phyloP scores from a whole-genome alignment of 2,888 invertebrate species.

The Lysandra coridon region DNA sequence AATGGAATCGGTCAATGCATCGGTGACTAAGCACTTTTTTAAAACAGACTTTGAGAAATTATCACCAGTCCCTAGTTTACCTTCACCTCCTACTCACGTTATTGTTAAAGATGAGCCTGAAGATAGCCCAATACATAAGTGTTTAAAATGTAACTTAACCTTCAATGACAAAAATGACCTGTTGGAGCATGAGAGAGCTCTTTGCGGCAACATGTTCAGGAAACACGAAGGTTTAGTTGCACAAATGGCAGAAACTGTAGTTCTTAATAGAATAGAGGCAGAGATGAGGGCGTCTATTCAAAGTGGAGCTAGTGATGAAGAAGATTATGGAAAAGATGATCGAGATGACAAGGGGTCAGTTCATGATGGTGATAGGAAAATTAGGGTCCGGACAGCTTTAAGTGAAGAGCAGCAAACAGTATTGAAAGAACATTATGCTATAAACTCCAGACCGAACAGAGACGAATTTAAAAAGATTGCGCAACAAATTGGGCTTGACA shows the following conservation, averaged over 20 bases:
- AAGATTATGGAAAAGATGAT: conserved; percentile 76
- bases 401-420: conserved; percentile 95
- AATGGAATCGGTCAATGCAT: conserved; percentile 86
- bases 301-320: conserved; percentile 82
- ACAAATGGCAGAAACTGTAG: conserved; percentile 85
- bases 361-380: conserved; percentile 86
- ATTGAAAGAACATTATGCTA: conserved; percentile 92
- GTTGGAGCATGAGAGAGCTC: conserved; percentile 86
- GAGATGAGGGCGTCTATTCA: conserved; percentile 75
- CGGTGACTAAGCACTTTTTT: conserved; percentile 87
- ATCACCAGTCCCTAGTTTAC: conserved; percentile 77
- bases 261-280: conserved; percentile 75
- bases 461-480: conserved; percentile 96
- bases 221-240: conserved; percentile 89
- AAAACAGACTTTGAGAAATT: conserved; percentile 85
- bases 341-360: conserved; percentile 78
- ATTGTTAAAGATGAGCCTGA: conserved; percentile 66
- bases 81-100: conserved; percentile 56
- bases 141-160: conserved; percentile 80
- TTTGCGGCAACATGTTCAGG: conserved; percentile 79
- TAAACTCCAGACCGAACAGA: conserved; percentile 95
- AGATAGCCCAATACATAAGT: conserved; percentile 72
- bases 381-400: conserved; percentile 95
- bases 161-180: conserved; percentile 82
- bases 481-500: conserved; percentile 85